A percentile compares a stretch with the other conserved stretches of the same genome.
These are phyloP conservation scores for Pseudomyrmex flavicornis DNA, from an alignment of 1,140 invertebrate species.

Conservation along the genomic window DNA sequence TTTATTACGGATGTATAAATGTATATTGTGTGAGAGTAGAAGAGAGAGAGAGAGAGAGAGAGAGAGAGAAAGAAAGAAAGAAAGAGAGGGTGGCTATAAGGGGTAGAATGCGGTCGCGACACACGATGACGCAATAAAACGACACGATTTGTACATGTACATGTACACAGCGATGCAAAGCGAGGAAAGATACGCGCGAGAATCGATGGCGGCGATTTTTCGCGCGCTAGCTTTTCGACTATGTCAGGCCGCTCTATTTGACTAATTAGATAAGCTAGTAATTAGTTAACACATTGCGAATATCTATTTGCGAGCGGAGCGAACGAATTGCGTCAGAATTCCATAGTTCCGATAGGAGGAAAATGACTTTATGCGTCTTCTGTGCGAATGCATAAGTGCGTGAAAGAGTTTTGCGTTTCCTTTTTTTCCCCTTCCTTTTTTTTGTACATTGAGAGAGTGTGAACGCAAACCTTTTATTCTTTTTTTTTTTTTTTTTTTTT, in stretches of 20 bases:
- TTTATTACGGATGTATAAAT: constrained; percentile 11
- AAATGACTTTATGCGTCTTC: constrained; percentile 39
- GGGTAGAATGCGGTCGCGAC: constrained; percentile 27
- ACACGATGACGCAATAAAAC: constrained; percentile 53
- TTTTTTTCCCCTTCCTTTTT: constrained; percentile 36
- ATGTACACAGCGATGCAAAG: background rate
- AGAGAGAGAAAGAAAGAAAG: too few relatives aligned
- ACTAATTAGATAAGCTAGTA: constrained; percentile 59
- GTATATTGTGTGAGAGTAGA: too few relatives aligned
- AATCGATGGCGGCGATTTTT: background rate
- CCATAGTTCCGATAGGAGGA: constrained; percentile 46
- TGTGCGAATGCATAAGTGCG: constrained; percentile 56
- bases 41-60: too few relatives aligned
- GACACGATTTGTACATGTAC: constrained; percentile 49
- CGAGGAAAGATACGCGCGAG: background rate
- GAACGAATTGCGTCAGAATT: constrained; percentile 54
- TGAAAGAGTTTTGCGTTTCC: constrained; percentile 20
- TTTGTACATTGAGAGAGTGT: constrained; percentile 12
- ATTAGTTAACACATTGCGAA: constrained; percentile 51
- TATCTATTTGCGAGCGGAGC: constrained; percentile 47
- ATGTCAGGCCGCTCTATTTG: constrained; percentile 49
- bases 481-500: constrained; percentile 63
- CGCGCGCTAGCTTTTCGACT: background rate
- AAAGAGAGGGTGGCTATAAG: too few relatives aligned
- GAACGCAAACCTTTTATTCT: constrained; percentile 59